Base-by-base conservation (phyloP, 2,888 invertebrate species). In the Cheilosia soror region DNA sequence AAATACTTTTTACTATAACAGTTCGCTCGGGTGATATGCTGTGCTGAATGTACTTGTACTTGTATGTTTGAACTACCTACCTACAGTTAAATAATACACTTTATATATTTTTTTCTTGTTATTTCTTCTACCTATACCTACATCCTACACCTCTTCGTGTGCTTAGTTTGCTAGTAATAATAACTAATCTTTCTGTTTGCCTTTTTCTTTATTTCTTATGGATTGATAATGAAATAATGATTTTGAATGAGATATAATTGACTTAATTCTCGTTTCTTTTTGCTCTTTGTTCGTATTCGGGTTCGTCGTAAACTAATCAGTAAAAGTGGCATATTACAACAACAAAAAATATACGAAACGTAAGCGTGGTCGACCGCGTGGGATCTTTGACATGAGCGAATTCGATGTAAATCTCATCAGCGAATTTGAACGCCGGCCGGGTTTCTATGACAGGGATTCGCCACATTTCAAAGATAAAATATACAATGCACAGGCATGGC, bases 361-460 rank as follows among this genome's bases (percentile, higher is more conserved):
- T 57, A 37, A 55, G 55, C 69, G 92, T 76, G 91, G 92, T 13
- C 89, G 91, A 58, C 91, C 91, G 58, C 89, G 90, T 49, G 80
- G 83, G 63, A 89, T 89, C 68, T 89, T 89, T 15, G 90, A 90
- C 79, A 92, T 92, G 88, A 92, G 92, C 7, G 92, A 92, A 88
- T 91, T 92, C 55, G 92, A 92, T 87, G 88, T 92, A 72, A 91
- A 90, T 73, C 89, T 92, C 31, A 91, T 91, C 66, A 88, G 89
- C 20, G 92, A 92, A 79, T 92, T 91, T 88, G 90, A 90, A 40
- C 87, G 88, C 44, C 90, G 91, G 11, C 91, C 92, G 7, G 91
- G 90, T 7, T 90, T 92, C 27, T 92, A 92, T 80, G 92, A 92
- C 88, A 91, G 92, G 13, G 88, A 89, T 58, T 90, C 90, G 57